Base-by-base conservation (phyloP, 1,140 invertebrate species). In the Neotoxoptera formosana region DNA sequence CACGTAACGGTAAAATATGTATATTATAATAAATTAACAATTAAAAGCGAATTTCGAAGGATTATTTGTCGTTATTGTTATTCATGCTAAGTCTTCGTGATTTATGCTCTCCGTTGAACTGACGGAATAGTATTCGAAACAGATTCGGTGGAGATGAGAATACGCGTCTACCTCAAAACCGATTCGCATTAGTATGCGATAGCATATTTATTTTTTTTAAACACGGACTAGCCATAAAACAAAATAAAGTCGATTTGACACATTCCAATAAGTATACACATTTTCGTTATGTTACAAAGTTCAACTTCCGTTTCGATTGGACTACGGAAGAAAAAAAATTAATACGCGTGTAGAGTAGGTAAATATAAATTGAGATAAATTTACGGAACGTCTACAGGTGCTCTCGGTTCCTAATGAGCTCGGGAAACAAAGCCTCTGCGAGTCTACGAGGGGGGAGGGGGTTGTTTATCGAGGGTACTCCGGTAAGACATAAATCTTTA, bases 401-500 rank as follows among this genome's bases (percentile, higher is more conserved):
- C 81, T 53, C 34, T 86, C 14, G 48, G 81, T 45, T 56, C 34
- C 81, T 93, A 93, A 93, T 53, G 81, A 93, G 91, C 76, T 83
- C 48, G 45, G 81, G 17, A 92, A 92, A 91, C 67, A 91, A 81
- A 81, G 81, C n/a, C 47, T 92, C 41, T 47, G 30, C 14, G 45
- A 30, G 83, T 84, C 20, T 34, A 83, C 21, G 9, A 9, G 34
- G 20, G n/a, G 67, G 41, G 25, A 8, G 51, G 47, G 11, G 67
- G 67, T 93, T 86, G 91, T 93, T 93, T 93, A 93, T 93, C 76
- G 91, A 93, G 47, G 91, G 91, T 41, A 56, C 81, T 41, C 76
- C 76, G 91, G 91, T 86, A 93, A 93, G 48, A 83, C 76, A 84
- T 93, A 93, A 93, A 93, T 93, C 91, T 93, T 93, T 84, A 84